Percentiles rank a stretch among this genome's conserved stretches.
phyloP scores from a whole-genome alignment of 2,797 vertebrate genomes.

The Onychomys arenicola region DNA sequence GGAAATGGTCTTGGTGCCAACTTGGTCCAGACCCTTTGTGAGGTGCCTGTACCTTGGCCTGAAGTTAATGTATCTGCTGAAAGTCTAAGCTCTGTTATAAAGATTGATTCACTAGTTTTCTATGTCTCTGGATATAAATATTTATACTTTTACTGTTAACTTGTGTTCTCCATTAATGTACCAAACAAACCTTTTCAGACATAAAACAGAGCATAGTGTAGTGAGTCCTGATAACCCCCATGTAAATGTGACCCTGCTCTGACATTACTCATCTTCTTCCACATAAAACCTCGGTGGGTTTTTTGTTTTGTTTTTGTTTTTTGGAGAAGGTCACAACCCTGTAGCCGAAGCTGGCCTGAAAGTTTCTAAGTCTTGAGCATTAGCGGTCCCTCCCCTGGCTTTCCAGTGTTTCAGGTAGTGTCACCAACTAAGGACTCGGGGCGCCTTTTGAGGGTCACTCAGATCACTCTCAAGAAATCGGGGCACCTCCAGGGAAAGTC shows the following conservation, averaged over 20 bases:
- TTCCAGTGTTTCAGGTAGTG: neutral
- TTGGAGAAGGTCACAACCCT: too few relatives aligned
- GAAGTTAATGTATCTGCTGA: neutral
- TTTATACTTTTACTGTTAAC: constrained; percentile 41
- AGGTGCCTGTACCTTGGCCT: neutral
- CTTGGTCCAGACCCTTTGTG: too few relatives aligned
- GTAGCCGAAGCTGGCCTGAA: neutral
- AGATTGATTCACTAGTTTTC: neutral
- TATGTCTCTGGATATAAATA: constrained; percentile 30
- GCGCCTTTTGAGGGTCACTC: neutral
- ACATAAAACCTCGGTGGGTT: neutral
- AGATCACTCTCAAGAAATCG: neutral
- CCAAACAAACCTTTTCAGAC: constrained; percentile 20
- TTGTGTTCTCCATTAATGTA: neutral
- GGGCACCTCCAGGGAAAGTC: neutral
- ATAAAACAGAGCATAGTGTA: neutral
- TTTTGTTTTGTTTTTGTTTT: neutral
- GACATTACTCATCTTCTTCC: neutral
- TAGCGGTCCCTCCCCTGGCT: neutral
- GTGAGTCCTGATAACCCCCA: neutral
- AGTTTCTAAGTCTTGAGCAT: neutral
- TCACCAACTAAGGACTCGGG: neutral
- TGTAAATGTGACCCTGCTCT: neutral
- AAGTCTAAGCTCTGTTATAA: constrained; percentile 24
- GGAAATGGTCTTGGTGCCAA: neutral